These are phyloP conservation scores for Erebia ligea DNA, from an alignment of 2,888 invertebrate species.

Conservation along the genomic window DNA sequence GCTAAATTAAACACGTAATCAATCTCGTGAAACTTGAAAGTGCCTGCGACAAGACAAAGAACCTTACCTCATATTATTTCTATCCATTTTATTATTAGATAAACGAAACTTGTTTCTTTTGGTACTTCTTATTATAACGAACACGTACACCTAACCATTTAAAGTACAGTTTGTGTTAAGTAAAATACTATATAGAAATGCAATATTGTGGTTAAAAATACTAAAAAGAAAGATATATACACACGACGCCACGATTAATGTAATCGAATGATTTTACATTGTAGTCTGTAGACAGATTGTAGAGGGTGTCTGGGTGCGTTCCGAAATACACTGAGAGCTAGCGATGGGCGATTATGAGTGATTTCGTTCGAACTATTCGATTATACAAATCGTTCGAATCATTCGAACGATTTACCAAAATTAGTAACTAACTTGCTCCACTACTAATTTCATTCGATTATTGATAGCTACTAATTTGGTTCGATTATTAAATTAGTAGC, in stretches of 20 bases:
- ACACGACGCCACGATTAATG: slow-evolving; percentile 61
- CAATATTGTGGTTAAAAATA: slow-evolving; percentile 55
- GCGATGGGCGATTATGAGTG: no score
- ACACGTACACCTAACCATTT: slow-evolving; percentile 46
- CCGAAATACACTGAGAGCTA: no score
- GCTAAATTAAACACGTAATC: slow-evolving; percentile 25
- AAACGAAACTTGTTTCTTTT: slow-evolving; percentile 29
- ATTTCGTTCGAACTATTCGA: no score
- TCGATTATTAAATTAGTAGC: no score
- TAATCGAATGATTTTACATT: no score
- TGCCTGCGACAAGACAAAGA: slow-evolving; percentile 53
- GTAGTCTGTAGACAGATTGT: no score
- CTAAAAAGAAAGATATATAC: slow-evolving; percentile 68
- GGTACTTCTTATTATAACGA: slow-evolving; percentile 59
- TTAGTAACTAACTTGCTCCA: no score
- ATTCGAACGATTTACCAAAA: no score
- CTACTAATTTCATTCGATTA: no score
- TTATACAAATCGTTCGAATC: no score
- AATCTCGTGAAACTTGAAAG: slow-evolving; percentile 55
- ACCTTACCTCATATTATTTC: slow-evolving; percentile 67
- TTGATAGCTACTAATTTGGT: no score
- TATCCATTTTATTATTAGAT: slow-evolving; percentile 43
- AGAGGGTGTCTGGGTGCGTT: no score
- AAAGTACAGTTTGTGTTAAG: slow-evolving; percentile 55
- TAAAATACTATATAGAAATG: slow-evolving; percentile 52